Evolutionary conservation across 2,888 invertebrate species (phyloP).

Genomic region (Microctonus brassicae): DNA sequence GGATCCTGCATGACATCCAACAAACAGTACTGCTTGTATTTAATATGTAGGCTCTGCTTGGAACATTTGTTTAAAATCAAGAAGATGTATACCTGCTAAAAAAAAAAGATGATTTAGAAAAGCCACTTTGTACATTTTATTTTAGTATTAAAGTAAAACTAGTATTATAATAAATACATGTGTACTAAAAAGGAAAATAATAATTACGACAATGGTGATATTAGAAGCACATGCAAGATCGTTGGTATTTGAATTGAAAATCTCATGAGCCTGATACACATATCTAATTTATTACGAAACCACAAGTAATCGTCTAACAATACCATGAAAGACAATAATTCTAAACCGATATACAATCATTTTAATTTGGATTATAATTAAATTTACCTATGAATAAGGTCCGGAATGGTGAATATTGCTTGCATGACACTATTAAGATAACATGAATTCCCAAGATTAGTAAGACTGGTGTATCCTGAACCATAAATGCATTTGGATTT

Average conservation of each 20-base stretch:
- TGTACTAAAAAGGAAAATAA: background rate
- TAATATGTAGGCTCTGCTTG: background rate
- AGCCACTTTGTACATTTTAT: background rate
- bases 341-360: constrained; percentile 18
- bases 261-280: constrained; percentile 77
- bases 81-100: constrained; percentile 15
- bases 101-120: background rate
- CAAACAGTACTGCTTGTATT: background rate
- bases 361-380: background rate
- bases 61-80: constrained; percentile 4
- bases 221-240: constrained; percentile 90
- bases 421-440: constrained; percentile 98
- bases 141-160: background rate
- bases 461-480: constrained; percentile 92
- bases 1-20: constrained; percentile 12
- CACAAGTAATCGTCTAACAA: background rate
- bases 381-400: constrained; percentile 79
- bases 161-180: background rate
- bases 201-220: constrained; percentile 63
- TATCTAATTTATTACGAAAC: constrained; percentile 70
- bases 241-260: constrained; percentile 76
- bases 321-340: no score
- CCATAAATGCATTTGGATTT: constrained; percentile 89
- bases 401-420: constrained; percentile 91
- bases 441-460: constrained; percentile 97